Evolutionary conservation across 2,888 invertebrate genomes (phyloP), one percentile per base, ranked within the genome.

Genomic region (Acleris sparsana): DNA sequence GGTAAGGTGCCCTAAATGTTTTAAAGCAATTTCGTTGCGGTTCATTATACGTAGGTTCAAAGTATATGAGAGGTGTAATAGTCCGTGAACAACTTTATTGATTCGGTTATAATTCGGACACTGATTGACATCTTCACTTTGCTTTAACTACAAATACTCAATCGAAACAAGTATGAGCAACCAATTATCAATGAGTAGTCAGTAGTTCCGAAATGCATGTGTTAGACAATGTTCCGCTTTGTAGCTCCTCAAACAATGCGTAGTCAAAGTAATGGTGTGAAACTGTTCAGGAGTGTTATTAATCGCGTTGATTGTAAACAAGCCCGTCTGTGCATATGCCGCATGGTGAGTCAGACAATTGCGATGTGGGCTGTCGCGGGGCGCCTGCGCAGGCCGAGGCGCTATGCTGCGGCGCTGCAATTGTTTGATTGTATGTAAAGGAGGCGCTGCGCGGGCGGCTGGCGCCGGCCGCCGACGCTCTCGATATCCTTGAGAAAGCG

Each of bases 391-490:
- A 73, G 75, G 73, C 62, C 56, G 69, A 7, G 46, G 75, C 68
- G 76, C 77, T 76, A 78, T 75, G 75, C 75, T 73, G 72, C 72
- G 59, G 79, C 77, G 78, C 83, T 79, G 82, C 80, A 83, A 39
- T 80, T 82, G 80, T 82, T 76, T 79, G 84, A 91, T 91, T 92
- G 91, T 92, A 91, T 92, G 91, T 82, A 88, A 92, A 92, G 87
- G 78, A 90, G 90, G 87, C 87, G 86, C 55, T 56, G 65, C 59
- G 65, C 58, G 43, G 63, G 63, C 63, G 63, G 39, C 63, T 57
- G 57, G 63, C 63, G 83, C 78, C 86, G 84, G 85, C 83, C 85
- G 80, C 87, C 78, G 79, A 81, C 80, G 80, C 79, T 75, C 77
- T 71, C 70, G 76, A 73, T 74, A 74, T 78, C 80, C 78, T 82